Percentiles rank a stretch among this genome's conserved stretches.
Conservation (phyloP, 2,113 vertebrate species). For the Strigops habroptila region DNA sequence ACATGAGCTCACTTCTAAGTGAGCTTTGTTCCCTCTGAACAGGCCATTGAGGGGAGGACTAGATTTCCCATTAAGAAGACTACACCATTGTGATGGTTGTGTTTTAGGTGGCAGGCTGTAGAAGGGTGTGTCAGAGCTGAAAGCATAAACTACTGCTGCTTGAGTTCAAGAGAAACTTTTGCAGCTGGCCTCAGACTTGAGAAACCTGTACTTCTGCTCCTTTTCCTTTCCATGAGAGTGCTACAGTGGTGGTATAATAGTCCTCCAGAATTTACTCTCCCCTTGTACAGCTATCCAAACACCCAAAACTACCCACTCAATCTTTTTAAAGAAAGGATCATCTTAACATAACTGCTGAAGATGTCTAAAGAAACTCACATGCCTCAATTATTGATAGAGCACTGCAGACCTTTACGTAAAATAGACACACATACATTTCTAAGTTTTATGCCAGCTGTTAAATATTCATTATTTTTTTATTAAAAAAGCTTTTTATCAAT, state of each 20-base stretch:
- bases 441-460: neutral
- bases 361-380: neutral
- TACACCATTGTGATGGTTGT: rapidly evolving
- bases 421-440: neutral
- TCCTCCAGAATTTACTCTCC: neutral
- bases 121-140: neutral
- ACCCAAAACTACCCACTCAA: neutral
- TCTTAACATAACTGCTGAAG: neutral
- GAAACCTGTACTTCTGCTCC: neutral
- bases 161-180: neutral
- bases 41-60: neutral
- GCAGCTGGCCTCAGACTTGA: neutral
- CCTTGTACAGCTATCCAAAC: neutral
- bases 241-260: rapidly evolving
- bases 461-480: conserved; percentile 9
- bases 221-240: rapidly evolving
- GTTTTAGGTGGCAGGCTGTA: neutral
- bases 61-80: neutral
- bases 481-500: conserved; percentile 10
- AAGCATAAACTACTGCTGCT: neutral
- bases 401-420: conserved; percentile 5
- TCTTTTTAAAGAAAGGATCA: neutral
- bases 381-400: neutral
- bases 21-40: neutral
- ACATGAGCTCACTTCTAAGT: neutral